Evolutionary conservation across 2,888 invertebrate genomes (phyloP).

Genomic region (Endotricha flammealis): DNA sequence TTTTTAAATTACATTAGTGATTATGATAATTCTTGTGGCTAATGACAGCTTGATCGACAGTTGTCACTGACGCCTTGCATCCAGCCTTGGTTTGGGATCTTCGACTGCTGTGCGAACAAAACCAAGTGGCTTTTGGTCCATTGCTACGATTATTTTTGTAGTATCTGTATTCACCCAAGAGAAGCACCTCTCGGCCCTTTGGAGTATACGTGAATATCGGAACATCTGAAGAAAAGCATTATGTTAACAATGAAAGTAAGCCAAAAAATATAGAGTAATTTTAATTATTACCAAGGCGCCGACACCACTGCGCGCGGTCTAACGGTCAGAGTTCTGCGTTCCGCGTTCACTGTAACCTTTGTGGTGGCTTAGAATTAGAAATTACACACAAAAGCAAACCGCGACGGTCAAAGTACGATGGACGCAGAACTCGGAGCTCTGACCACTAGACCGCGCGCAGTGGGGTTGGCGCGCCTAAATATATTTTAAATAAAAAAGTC

Average conservation of each 20-base stretch:
- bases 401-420: too few relatives aligned
- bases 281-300: too few relatives aligned
- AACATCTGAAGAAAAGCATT: slow-evolving; percentile 15
- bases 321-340: too few relatives aligned
- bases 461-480: too few relatives aligned
- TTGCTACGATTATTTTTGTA: slow-evolving; percentile 21
- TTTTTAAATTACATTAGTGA: slow-evolving; percentile 18
- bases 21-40: slow-evolving; percentile 20
- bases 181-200: slow-evolving; percentile 24
- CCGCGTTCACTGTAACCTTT: too few relatives aligned
- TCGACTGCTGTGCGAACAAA: slow-evolving; percentile 13
- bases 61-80: slow-evolving; percentile 27
- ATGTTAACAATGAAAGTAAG: slow-evolving; percentile 6
- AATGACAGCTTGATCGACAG: slow-evolving; percentile 25
- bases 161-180: slow-evolving; percentile 25
- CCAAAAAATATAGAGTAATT: too few relatives aligned
- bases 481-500: too few relatives aligned
- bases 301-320: too few relatives aligned
- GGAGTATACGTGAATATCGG: slow-evolving; percentile 20
- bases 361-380: too few relatives aligned
- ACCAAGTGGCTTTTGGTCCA: slow-evolving; percentile 22
- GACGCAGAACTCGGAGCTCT: too few relatives aligned
- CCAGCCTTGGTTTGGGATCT: slow-evolving; percentile 13
- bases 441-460: too few relatives aligned
- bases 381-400: too few relatives aligned